Evolutionary conservation across 1,140 invertebrate genomes (phyloP).

Genomic region (Notospermus geniculatus): DNA sequence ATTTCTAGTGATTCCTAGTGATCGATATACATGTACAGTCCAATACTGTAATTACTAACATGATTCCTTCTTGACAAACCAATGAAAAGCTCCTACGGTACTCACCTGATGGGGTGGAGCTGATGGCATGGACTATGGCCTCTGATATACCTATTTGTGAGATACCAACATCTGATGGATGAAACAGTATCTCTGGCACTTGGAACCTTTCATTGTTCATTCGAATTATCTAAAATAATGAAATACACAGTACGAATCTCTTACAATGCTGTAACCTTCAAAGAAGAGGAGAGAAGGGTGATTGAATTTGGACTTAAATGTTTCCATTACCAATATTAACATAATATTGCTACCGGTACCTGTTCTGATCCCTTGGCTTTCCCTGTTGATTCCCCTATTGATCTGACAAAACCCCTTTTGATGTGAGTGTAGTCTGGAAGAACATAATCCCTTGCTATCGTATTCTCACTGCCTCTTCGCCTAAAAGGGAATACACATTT

Average conservation of each 20-base stretch:
- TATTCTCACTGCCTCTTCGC: conserved; percentile 62
- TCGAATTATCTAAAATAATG: conserved; percentile 68
- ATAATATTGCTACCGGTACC: too few species aligned
- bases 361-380: conserved; percentile 65
- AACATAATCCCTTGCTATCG: conserved; percentile 85
- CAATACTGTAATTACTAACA: too few species aligned
- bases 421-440: conserved; percentile 91
- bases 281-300: too few species aligned
- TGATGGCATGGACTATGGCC: conserved; percentile 66
- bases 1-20: not conserved
- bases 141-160: conserved; percentile 92
- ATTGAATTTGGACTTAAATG: not conserved
- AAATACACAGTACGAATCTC: conserved; percentile 16
- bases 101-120: conserved; percentile 61
- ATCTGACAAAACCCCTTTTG: conserved; percentile 71
- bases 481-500: conserved; percentile 40
- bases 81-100: not conserved
- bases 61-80: not conserved
- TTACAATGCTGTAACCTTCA: too few species aligned
- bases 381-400: conserved; percentile 56
- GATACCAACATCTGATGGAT: conserved; percentile 93
- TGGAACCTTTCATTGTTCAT: conserved; percentile 83
- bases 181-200: conserved; percentile 92
- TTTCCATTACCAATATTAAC: not conserved
- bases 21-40: not conserved